phyloP scores from a whole-genome alignment of 37 sponge, comb jelly and placozoan genomes.

The Halisarca cf. caerulea region DNA sequence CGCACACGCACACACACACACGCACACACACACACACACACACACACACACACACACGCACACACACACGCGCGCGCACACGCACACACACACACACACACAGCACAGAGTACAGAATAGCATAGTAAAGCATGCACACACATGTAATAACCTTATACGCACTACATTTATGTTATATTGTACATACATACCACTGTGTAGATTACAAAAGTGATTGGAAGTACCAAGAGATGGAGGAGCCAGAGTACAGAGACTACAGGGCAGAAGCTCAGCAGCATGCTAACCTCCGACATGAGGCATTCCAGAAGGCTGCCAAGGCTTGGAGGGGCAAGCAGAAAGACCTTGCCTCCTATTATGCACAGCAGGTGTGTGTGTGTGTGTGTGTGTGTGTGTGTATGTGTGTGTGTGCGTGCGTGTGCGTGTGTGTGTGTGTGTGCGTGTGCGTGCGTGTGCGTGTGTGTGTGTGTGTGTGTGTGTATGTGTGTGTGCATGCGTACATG shows the following conservation, averaged over 20 bases:
- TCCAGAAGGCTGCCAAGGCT: conserved; percentile 79
- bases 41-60: too few relatives aligned
- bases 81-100: too few relatives aligned
- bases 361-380: conserved; percentile 41
- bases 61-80: too few relatives aligned
- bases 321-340: conserved; percentile 48
- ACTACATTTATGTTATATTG: too few relatives aligned
- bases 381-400: conserved; percentile 15
- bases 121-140: too few relatives aligned
- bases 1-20: too few relatives aligned
- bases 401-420: conserved; percentile 20
- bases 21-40: too few relatives aligned
- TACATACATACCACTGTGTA: too few relatives aligned
- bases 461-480: neutral
- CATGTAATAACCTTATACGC: too few relatives aligned
- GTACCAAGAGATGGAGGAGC: conserved; percentile 19
- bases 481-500: neutral
- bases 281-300: conserved; percentile 65
- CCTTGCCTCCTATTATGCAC: conserved; percentile 61
- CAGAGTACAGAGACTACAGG: conserved; percentile 59
- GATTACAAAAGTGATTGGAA: neutral
- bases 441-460: neutral
- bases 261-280: conserved; percentile 86
- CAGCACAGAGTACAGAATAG: too few relatives aligned
- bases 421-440: neutral